These are phyloP conservation scores for Ridgeia piscesae DNA, from an alignment of 1,140 invertebrate genomes.

Conservation along the genomic window DNA sequence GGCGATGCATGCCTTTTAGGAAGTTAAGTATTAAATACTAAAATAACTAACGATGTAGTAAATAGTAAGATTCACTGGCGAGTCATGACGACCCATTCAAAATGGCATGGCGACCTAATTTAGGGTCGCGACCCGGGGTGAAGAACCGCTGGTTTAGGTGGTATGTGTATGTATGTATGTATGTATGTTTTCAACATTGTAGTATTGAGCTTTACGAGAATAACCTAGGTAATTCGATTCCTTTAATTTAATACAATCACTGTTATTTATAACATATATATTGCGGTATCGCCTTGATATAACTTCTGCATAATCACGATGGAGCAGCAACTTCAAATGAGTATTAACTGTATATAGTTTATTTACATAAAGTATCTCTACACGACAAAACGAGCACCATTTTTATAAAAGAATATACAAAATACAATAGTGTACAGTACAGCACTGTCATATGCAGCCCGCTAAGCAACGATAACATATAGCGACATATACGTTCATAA, in stretches of 20 bases:
- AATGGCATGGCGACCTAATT: too few relatives aligned
- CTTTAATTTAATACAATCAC: too few relatives aligned
- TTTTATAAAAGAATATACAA: background rate
- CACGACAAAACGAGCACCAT: background rate
- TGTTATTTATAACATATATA: too few relatives aligned
- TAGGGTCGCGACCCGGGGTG: too few relatives aligned
- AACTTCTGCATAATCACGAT: background rate
- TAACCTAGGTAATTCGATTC: background rate
- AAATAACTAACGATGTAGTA: too few relatives aligned
- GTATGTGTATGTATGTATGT: too few relatives aligned
- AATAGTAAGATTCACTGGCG: too few relatives aligned
- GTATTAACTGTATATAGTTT: background rate
- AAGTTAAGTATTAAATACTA: too few relatives aligned
- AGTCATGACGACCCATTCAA: too few relatives aligned
- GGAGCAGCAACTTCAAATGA: background rate
- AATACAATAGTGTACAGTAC: background rate
- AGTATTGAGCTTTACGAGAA: background rate
- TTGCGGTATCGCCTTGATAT: too few relatives aligned
- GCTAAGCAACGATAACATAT: background rate
- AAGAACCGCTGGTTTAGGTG: too few relatives aligned
- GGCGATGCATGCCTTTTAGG: too few relatives aligned
- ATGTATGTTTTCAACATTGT: background rate
- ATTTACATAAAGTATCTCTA: constrained; percentile 2
- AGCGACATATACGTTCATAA: background rate
- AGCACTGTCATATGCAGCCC: background rate